A percentile compares a stretch with the other conserved stretches of the same genome.
These are phyloP conservation scores for Drosophila persimilis DNA, from an alignment of 1,140 invertebrate genomes.

Conservation along the genomic window DNA sequence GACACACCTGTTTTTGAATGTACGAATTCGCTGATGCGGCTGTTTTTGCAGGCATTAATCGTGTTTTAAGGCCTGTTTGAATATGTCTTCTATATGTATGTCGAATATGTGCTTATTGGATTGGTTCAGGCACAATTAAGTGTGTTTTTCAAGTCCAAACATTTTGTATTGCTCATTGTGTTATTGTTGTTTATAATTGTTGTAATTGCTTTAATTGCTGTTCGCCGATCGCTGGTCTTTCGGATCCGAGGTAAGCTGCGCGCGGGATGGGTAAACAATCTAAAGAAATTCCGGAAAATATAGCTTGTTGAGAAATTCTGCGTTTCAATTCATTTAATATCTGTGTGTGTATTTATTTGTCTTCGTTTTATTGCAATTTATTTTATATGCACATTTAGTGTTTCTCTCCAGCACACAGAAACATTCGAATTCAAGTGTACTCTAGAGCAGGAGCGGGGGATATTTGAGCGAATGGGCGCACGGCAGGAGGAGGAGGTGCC, in stretches of 20 bases:
- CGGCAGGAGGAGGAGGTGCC: conserved; percentile 3
- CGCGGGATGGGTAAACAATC: conserved; percentile 52
- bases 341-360: conserved; percentile 33
- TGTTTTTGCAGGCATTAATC: conserved; percentile 21
- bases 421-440: conserved; percentile 38
- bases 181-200: conserved; percentile 69
- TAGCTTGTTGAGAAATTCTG: conserved; percentile 28
- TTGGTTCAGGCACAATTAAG: conserved; percentile 29
- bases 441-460: not conserved
- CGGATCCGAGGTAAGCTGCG: conserved; percentile 24
- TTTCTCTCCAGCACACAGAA: conserved; percentile 25
- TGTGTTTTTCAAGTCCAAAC: conserved; percentile 39
- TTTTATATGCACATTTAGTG: conserved; percentile 28
- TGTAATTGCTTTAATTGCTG: conserved; percentile 74
- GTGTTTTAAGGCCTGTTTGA: conserved; percentile 37
- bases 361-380: conserved; percentile 48
- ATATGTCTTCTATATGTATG: too few species aligned
- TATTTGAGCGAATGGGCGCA: too few species aligned
- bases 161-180: conserved; percentile 37
- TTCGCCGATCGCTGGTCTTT: conserved; percentile 32
- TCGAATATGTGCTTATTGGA: conserved; percentile 21
- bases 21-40: conserved; percentile 16
- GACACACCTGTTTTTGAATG: conserved; percentile 29
- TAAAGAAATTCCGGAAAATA: conserved; percentile 11
- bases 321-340: conserved; percentile 50